Evolutionary conservation across 2,888 invertebrate species (phyloP).

Genomic region (Drosophila anomalata): DNA sequence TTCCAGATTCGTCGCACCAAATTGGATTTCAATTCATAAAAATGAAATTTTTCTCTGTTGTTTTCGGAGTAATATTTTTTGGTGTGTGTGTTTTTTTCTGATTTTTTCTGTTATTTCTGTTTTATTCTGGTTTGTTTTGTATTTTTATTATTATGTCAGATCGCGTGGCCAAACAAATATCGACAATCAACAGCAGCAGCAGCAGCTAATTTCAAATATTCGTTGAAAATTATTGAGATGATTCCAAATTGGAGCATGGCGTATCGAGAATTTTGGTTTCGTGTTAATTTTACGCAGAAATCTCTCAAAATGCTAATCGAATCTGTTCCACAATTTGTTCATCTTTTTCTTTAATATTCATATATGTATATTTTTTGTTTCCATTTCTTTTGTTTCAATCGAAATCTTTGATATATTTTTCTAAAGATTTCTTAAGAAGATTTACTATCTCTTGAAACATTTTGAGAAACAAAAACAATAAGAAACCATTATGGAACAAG

Average conservation of each 20-base stretch:
- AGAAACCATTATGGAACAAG: slow-evolving; percentile 15
- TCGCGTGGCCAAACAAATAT: slow-evolving; percentile 28
- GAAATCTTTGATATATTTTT: not conserved
- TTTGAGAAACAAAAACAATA: no score
- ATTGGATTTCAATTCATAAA: slow-evolving; percentile 63
- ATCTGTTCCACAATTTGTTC: slow-evolving; percentile 27
- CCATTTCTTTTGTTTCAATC: not conserved
- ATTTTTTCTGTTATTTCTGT: not conserved
- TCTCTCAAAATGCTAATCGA: slow-evolving; percentile 21
- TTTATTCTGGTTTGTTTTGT: not conserved
- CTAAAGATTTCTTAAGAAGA: not conserved
- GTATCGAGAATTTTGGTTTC: slow-evolving; percentile 22
- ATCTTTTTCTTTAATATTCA: not conserved
- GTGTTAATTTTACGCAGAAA: slow-evolving; percentile 42
- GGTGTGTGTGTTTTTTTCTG: no score
- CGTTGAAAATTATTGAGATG: slow-evolving; percentile 18
- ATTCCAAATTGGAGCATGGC: slow-evolving; percentile 55
- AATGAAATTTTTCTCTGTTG: slow-evolving; percentile 45
- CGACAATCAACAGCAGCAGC: slow-evolving; percentile 31
- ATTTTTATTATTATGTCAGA: slow-evolving; percentile 24
- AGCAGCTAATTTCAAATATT: slow-evolving; percentile 24
- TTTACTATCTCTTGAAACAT: not conserved
- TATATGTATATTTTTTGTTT: not conserved
- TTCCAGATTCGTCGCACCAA: slow-evolving; percentile 31
- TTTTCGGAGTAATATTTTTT: not conserved